Base-by-base conservation (phyloP, 2,888 invertebrate species). In the Eupithecia pulchellata region DNA sequence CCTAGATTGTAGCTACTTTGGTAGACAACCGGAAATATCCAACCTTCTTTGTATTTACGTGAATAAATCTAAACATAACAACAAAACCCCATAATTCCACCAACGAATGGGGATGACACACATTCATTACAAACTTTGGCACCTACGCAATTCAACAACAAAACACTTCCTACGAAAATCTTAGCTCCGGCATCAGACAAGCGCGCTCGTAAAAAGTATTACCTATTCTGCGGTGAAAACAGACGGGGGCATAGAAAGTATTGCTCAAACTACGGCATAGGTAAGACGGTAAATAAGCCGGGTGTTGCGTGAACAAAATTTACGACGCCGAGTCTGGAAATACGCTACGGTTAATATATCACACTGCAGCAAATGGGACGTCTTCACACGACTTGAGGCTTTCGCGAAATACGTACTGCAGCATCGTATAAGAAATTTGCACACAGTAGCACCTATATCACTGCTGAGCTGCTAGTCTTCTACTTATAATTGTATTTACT, bases 311-410 rank as follows among this genome's bases (percentile, higher is more conserved):
- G 75, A 75, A 78, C 72, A 66, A 79, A 81, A 81, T 77, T 81
- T 80, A 81, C 79, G 78, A 74, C 76, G 66, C 63, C 66, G 66
- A 70, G 68, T 74, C 62, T 76, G 72, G 78, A 78, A 80, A 78
- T 75, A 57, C 69, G 73, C 47, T 60, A 64, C 75, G 74, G 76
- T 78, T 77, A 81, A 81, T 82, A 81, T 84, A 81, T 82, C 77
- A 80, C 73, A 74, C 77, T 78, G 77, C 77, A 79, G 75, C 77
- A 72, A 76, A 75, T 71, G 76, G 73, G 69, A 73, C 73, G 67
- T 73, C 69, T 69, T 72, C 69, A 72, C 66, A 75, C 76, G 76
- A 75, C 73, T 77, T 73, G 64, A 76, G 73, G 70, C 71, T 68
- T 71, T 68, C 72, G 76, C 64, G 62, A 76, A 76, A 78, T 76